phyloP scores from a whole-genome alignment of 2,797 vertebrate genomes.

The Lacerta viridis region DNA sequence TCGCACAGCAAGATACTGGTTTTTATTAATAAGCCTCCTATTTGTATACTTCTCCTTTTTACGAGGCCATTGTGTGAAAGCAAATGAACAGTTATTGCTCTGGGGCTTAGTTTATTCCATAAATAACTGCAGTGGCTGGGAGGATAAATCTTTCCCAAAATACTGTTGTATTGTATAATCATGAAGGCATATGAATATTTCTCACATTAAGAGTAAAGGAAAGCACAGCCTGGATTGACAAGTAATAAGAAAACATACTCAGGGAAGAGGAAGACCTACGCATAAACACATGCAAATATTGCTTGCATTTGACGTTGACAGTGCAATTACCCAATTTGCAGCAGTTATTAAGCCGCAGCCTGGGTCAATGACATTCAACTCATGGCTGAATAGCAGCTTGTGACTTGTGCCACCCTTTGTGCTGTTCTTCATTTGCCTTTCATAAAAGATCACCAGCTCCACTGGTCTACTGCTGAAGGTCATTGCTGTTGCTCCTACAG shows the following conservation, averaged over 20 bases:
- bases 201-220: slow-evolving; percentile 16
- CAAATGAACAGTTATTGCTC: slow-evolving; percentile 58
- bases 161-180: slow-evolving; percentile 52
- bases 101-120: slow-evolving; percentile 54
- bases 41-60: slow-evolving; percentile 60
- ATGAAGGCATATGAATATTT: slow-evolving; percentile 31
- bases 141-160: slow-evolving; percentile 38
- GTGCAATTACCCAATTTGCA: slow-evolving; percentile 27
- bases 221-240: background rate
- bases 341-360: background rate
- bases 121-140: slow-evolving; percentile 48
- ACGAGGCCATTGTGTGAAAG: slow-evolving; percentile 54
- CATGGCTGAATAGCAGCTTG: background rate
- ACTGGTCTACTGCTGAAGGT: background rate
- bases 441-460: no score
- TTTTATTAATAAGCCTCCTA: slow-evolving; percentile 63
- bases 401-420: background rate
- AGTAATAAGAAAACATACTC: background rate
- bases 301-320: background rate
- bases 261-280: no score
- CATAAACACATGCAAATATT: slow-evolving; percentile 20
- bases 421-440: background rate
- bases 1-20: slow-evolving; percentile 47
- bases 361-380: slow-evolving; percentile 25
- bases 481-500: no score